Conservation (phyloP, 2,113 vertebrate genomes). For the Dicerorhinus sumatrensis region DNA sequence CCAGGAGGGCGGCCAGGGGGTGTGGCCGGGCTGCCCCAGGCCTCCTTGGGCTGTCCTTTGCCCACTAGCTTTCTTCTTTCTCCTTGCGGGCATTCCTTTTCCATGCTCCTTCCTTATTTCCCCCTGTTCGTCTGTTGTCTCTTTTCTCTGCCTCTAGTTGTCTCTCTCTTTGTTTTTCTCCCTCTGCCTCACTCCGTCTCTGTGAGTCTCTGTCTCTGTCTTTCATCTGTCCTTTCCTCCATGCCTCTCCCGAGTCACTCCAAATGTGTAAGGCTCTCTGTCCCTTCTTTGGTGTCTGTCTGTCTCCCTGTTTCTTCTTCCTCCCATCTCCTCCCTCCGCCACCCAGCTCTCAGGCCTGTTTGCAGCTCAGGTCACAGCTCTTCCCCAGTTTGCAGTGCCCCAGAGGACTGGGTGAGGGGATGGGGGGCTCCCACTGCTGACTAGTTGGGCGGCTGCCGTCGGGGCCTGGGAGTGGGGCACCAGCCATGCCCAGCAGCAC, state of each 20-base stretch:
- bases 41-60: conserved; percentile 46
- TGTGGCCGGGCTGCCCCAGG: conserved; percentile 64
- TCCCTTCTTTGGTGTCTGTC: background rate
- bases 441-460: background rate
- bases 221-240: background rate
- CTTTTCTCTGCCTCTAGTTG: conserved; percentile 25
- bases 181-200: background rate
- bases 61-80: conserved; percentile 73
- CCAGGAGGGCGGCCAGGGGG: conserved; percentile 19
- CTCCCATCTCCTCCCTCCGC: background rate
- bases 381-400: background rate
- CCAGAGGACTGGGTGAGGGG: background rate
- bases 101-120: conserved; percentile 53
- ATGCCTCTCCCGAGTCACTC: background rate
- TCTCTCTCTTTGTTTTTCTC: background rate
- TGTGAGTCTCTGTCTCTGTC: background rate
- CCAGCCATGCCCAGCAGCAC: background rate
- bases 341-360: background rate
- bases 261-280: fast-evolving
- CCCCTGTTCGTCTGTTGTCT: background rate
- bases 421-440: background rate
- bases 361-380: too few species aligned
- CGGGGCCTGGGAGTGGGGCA: too few species aligned
- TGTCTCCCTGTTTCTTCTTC: background rate
- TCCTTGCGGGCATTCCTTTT: conserved; percentile 64